These are phyloP conservation scores for Cathartes aura DNA, from an alignment of 2,113 vertebrate species.

Conservation along the genomic window DNA sequence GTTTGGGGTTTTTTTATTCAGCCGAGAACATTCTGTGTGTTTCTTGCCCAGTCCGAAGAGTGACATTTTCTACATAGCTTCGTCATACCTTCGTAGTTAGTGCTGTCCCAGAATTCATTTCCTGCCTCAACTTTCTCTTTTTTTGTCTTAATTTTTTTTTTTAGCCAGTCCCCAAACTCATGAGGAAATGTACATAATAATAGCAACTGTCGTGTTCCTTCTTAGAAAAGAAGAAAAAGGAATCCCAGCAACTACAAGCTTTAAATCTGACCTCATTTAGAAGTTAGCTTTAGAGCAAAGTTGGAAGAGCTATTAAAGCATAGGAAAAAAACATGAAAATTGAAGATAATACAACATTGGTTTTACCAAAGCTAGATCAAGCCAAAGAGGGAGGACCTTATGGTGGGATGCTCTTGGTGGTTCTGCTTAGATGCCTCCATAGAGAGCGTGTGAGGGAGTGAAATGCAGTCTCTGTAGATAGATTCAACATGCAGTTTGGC, in stretches of 20 bases:
- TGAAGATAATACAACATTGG: not conserved
- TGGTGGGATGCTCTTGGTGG: not conserved
- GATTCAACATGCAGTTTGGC: not conserved
- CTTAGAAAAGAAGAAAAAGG: not conserved
- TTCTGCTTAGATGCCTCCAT: not conserved
- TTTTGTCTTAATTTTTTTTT: no score
- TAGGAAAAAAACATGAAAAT: not conserved
- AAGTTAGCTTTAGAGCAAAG: not conserved
- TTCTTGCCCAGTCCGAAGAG: not conserved
- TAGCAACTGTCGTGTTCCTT: not conserved
- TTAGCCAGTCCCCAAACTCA: not conserved
- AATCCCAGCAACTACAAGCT: not conserved
- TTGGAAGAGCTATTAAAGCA: not conserved
- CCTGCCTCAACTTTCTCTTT: not conserved
- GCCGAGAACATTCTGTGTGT: fast-evolving
- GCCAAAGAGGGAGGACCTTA: not conserved
- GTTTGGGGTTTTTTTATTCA: no score
- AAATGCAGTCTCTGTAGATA: not conserved
- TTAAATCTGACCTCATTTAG: not conserved
- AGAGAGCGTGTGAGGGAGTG: no score
- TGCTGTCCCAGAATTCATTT: not conserved
- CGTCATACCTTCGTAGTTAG: fast-evolving
- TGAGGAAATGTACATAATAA: not conserved
- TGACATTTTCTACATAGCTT: fast-evolving
- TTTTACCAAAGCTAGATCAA: not conserved